phyloP scores from a whole-genome alignment of 1,140 invertebrate species.

The Uloborus diversus region DNA sequence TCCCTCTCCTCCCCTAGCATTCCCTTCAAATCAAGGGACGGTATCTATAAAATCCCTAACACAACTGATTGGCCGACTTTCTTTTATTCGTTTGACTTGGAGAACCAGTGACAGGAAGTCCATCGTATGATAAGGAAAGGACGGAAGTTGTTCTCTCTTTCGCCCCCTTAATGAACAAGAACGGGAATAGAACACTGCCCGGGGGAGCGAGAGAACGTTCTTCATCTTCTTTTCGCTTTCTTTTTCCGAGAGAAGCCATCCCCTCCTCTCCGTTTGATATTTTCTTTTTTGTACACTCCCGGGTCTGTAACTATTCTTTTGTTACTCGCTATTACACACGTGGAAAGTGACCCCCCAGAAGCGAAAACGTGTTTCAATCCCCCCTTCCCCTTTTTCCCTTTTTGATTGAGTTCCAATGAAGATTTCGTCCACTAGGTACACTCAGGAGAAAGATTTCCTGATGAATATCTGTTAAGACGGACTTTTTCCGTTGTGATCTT shows the following conservation, averaged over 20 bases:
- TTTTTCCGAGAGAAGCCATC: background rate
- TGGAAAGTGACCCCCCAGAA: too few species aligned
- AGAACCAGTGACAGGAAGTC: slow-evolving; percentile 1
- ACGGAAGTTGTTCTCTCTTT: background rate
- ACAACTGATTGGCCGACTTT: background rate
- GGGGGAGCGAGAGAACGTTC: background rate
- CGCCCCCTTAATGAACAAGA: background rate
- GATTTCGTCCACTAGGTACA: too few species aligned
- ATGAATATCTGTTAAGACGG: too few species aligned
- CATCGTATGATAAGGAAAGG: slow-evolving; percentile 1
- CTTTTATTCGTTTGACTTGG: background rate
- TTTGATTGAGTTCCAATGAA: too few species aligned
- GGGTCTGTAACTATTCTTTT: too few species aligned
- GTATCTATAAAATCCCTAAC: background rate
- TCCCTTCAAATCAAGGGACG: too few species aligned
- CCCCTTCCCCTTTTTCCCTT: too few species aligned
- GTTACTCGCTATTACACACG: too few species aligned
- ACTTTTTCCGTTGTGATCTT: too few species aligned
- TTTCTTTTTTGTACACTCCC: background rate
- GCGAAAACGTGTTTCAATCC: too few species aligned
- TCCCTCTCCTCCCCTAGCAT: too few species aligned
- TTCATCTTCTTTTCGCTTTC: background rate
- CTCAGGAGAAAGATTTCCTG: too few species aligned
- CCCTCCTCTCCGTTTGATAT: background rate
- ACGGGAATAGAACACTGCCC: background rate